These are phyloP conservation scores for Neodiprion pinetum DNA, from an alignment of 1,140 invertebrate genomes.

Conservation along the genomic window DNA sequence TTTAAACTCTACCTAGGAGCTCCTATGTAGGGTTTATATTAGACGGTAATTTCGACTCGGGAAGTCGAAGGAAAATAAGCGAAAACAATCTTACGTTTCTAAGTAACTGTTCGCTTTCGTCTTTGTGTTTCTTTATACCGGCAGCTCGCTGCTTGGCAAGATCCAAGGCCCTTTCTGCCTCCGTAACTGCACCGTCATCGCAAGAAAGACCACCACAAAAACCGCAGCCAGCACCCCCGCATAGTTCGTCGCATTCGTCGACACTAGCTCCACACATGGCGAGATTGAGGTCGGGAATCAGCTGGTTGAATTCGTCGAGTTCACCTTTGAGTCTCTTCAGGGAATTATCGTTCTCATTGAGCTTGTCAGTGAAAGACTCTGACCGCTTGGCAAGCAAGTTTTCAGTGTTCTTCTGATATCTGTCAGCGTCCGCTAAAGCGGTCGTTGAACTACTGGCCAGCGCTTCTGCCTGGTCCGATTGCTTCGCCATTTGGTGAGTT, in stretches of 20 bases:
- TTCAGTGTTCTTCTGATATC: slow-evolving; percentile 79
- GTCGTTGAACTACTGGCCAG: slow-evolving; percentile 66
- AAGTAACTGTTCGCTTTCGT: slow-evolving; percentile 69
- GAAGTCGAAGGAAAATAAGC: too few relatives aligned
- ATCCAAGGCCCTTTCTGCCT: slow-evolving; percentile 79
- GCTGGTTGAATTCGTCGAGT: slow-evolving; percentile 69
- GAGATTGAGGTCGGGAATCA: slow-evolving; percentile 82
- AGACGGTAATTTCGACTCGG: too few relatives aligned
- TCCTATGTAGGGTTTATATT: too few relatives aligned
- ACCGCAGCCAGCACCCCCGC: slow-evolving; percentile 89
- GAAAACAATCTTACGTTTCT: slow-evolving; percentile 54
- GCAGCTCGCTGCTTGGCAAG: slow-evolving; percentile 80
- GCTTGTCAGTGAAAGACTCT: slow-evolving; percentile 70
- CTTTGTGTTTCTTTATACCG: slow-evolving; percentile 77
- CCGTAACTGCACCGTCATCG: slow-evolving; percentile 81
- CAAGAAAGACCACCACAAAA: slow-evolving; percentile 87
- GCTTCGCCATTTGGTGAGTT: slow-evolving; percentile 75
- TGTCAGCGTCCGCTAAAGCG: slow-evolving; percentile 72
- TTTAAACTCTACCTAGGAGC: too few relatives aligned
- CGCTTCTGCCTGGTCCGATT: slow-evolving; percentile 70
- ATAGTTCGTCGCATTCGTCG: slow-evolving; percentile 82
- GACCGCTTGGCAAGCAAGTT: slow-evolving; percentile 72
- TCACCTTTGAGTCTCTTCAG: slow-evolving; percentile 68
- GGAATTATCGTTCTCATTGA: slow-evolving; percentile 70
- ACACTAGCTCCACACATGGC: slow-evolving; percentile 83